Evolutionary conservation across 2,888 invertebrate genomes (phyloP), one percentile per base, ranked within the genome.

Genomic region (Melipona bicolor): DNA sequence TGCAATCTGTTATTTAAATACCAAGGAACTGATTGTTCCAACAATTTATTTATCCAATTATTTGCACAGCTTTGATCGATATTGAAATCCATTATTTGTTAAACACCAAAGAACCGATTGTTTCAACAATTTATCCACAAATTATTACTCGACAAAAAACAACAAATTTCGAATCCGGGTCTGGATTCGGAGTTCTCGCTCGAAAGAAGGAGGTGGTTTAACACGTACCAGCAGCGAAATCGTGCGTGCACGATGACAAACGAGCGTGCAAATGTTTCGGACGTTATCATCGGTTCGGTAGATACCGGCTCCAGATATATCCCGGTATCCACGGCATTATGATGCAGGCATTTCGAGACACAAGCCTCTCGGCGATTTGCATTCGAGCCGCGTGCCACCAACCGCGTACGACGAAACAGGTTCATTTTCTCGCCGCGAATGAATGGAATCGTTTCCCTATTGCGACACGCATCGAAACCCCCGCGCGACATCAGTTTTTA

Each of bases 391-490:
- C 77, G 76, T 75, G 76, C 77, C 77, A 49, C 74, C 87, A 74
- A 78, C 82, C 74, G 77, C 77, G 83, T 80, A 79, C 81, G 83
- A 79, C 74, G 84, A 68, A 89, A 86, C 89, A 89, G 87, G 89
- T 89, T 89, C 89, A 89, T 87, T 89, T 79, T 85, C 81, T 83
- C 79, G 70, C 70, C 69, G 65, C 83, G 84, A 81, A 89, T 89
- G 86, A 89, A 89, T 87, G 87, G 86, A 87, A 87, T 89, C 89
- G 89, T 87, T 36, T 85, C 81, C 13, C 79, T 73, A 62, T 89
- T 89, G 79, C 84, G 78, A 83, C 80, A 83, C 72, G 15, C 61
- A 15, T 9, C 74, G 72, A 72, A 76, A 68, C 68, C 70, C 56
- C 65, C 68, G 69, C 43, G 43, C 43, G 24, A 64, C 24, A 24